Evolutionary conservation across 2,797 vertebrate genomes (phyloP), one percentile per base, ranked within the genome.

Genomic region (Cuculus canorus): DNA sequence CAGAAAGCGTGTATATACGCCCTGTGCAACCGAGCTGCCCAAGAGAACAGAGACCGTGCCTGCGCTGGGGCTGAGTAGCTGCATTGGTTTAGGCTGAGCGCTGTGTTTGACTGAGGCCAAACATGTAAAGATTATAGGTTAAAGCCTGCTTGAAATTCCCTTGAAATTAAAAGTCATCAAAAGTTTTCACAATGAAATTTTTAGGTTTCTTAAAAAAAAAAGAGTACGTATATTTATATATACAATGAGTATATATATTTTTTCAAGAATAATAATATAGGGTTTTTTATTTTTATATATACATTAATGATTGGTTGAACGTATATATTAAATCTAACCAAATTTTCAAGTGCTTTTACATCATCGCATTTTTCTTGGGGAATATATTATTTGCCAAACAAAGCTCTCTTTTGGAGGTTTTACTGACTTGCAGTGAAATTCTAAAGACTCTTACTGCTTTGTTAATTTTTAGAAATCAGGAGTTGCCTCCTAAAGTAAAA

Each of bases 391-490:
- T 91, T 93, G 61, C 50, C 53, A 61, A 75, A 53, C 9, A 77
- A 70, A 50, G 5, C 11, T 53, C 11, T 71, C 65, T 81, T 73
- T 61, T 86, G 37, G 77, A 90, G 37, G 53, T 79, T 90, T 83
- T 69, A 43, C 82, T 5, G 10, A 23, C 37, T 72, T 88, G 30
- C 52, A 52, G 59, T 24, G 39, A 90, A 37, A 41, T 78, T 25
- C 13, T 69, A 27, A 78, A 50, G 63, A 59, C 30, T 88, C 24
- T 53, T 39, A 53, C 47, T 82, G 41, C 52, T 93, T 75, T 78
- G 86, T 78, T 77, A 59, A 66, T 85, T 85, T 92, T 76, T 90
- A 61, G n/a, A 88, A 94, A 86, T 65, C 25, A 69, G 50, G 53
- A 65, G 50, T 30, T 86, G 83, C 53, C 21, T 88, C 37, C 72